phyloP scores from a whole-genome alignment of 2,113 vertebrate genomes.

The Shinisaurus crocodilurus region DNA sequence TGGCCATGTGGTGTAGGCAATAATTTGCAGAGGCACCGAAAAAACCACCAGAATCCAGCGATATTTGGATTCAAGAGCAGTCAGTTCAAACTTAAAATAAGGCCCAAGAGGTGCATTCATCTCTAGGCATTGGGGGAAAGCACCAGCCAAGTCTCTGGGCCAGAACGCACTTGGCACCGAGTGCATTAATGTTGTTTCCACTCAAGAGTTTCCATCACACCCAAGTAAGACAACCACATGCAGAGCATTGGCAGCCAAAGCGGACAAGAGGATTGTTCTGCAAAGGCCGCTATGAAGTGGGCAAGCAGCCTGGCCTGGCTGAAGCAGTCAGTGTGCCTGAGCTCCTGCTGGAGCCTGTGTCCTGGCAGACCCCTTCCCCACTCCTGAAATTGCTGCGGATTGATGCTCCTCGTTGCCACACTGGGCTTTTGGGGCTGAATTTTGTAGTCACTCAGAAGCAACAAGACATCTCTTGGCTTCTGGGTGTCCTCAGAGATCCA shows the following conservation, averaged over 20 bases:
- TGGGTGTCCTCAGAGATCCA: too few relatives aligned
- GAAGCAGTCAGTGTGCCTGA: too few relatives aligned
- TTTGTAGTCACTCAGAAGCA: not conserved
- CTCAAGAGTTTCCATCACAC: not conserved
- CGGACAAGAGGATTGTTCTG: too few relatives aligned
- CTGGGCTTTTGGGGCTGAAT: not conserved
- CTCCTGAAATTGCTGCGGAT: too few relatives aligned
- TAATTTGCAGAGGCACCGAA: too few relatives aligned
- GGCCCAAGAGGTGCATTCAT: not conserved
- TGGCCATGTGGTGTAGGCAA: too few relatives aligned
- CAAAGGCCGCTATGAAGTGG: too few relatives aligned
- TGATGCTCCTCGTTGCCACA: too few relatives aligned
- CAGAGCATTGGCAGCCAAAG: not conserved
- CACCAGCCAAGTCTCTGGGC: not conserved
- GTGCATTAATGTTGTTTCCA: not conserved
- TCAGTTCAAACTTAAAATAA: not conserved
- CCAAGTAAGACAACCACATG: not conserved
- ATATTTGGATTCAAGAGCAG: not conserved
- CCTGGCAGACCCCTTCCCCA: too few relatives aligned
- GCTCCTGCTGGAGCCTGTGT: too few relatives aligned
- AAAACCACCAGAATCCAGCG: too few relatives aligned
- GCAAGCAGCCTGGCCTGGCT: too few relatives aligned
- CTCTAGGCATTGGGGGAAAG: not conserved
- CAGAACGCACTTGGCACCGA: not conserved
- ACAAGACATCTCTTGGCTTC: not conserved